These are phyloP conservation scores for Limnephilus marmoratus DNA, from an alignment of 2,888 invertebrate species.

Conservation along the genomic window DNA sequence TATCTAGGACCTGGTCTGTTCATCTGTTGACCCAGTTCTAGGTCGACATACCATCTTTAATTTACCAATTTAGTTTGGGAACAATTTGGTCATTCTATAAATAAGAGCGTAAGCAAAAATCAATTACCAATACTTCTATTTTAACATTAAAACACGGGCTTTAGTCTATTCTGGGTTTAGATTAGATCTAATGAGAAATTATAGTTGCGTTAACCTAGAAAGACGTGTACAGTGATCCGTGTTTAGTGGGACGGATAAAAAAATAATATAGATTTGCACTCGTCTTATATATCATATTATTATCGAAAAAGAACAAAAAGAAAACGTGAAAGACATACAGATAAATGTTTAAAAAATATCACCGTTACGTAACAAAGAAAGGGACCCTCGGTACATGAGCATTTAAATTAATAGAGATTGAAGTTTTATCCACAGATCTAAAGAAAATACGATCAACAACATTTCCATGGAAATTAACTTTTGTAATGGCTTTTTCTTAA, in stretches of 20 bases:
- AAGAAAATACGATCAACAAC: background rate
- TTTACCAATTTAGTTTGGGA: background rate
- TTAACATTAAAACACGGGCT: background rate
- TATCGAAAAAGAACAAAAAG: too few relatives aligned
- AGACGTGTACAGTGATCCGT: background rate
- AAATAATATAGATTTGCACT: background rate
- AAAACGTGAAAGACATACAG: too few relatives aligned
- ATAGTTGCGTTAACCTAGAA: background rate
- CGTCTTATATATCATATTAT: too few relatives aligned
- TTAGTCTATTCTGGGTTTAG: background rate
- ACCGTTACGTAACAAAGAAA: too few relatives aligned
- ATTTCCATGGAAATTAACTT: background rate
- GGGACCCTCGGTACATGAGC: too few relatives aligned
- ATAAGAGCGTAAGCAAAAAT: background rate
- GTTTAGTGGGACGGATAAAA: background rate
- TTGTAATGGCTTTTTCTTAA: background rate
- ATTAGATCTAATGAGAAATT: background rate
- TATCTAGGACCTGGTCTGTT: background rate
- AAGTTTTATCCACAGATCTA: background rate
- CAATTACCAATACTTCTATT: background rate
- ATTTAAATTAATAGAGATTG: background rate
- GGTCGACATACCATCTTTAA: background rate
- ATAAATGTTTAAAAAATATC: too few relatives aligned
- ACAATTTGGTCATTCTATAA: background rate
- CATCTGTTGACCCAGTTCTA: too few relatives aligned